Evolutionary conservation across 2,113 vertebrate species (phyloP).

Genomic region (Willisornis vidua): DNA sequence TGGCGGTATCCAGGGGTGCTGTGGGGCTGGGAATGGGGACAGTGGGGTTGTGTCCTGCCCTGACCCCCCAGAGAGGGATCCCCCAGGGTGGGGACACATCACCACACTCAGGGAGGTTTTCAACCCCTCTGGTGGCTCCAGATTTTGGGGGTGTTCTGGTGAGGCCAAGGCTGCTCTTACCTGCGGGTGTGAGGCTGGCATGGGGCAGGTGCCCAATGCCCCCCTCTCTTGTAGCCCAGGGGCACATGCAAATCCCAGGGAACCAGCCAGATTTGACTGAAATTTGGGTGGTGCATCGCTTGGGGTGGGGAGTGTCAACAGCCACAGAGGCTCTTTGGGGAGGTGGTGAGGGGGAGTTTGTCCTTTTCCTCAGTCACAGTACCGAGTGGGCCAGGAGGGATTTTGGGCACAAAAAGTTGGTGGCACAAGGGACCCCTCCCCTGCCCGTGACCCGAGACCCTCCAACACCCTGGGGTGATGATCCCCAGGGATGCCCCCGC

Average conservation of each 20-base stretch:
- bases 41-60: rapidly evolving
- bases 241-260: background rate
- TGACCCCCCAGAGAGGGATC: rapidly evolving
- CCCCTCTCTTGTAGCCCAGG: background rate
- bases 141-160: rapidly evolving
- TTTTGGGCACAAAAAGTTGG: background rate
- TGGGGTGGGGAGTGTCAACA: background rate
- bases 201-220: rapidly evolving
- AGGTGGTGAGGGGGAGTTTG: background rate
- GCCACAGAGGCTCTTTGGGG: rapidly evolving
- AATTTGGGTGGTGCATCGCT: background rate
- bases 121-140: rapidly evolving
- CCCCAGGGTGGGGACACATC: rapidly evolving
- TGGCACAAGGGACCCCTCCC: background rate
- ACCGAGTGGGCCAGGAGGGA: rapidly evolving
- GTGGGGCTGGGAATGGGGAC: background rate
- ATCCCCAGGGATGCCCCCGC: background rate
- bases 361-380: rapidly evolving
- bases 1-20: constrained; percentile 59
- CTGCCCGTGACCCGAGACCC: background rate
- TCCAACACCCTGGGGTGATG: rapidly evolving
- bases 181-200: background rate
- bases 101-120: background rate
- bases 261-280: background rate
- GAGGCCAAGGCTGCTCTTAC: background rate